These are phyloP conservation scores for Tangachromis dhanisi DNA, from an alignment of 2,113 vertebrate species.

Conservation along the genomic window DNA sequence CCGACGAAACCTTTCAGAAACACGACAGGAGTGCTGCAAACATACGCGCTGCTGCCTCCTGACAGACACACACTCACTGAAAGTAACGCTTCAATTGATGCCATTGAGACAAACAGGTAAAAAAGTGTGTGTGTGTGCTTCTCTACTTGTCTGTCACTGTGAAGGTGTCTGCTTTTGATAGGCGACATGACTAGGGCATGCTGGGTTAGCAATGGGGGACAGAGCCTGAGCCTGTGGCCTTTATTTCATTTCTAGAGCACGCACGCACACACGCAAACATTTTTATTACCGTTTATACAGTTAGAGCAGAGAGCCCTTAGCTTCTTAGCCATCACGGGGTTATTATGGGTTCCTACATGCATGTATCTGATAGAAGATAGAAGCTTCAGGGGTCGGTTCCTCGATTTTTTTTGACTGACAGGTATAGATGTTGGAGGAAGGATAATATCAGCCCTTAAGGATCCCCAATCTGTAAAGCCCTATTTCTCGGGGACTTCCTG, in stretches of 20 bases:
- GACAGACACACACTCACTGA: not conserved
- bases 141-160: conserved; percentile 22
- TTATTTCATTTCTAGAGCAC: conserved; percentile 22
- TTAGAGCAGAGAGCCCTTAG: not conserved
- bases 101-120: conserved; percentile 25
- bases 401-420: conserved; percentile 64
- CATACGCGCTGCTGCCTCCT: conserved; percentile 2
- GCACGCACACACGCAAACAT: not conserved
- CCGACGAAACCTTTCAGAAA: conserved; percentile 53
- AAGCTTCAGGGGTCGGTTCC: conserved; percentile 29
- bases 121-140: not conserved
- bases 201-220: conserved; percentile 53
- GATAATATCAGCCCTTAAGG: conserved; percentile 63
- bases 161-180: conserved; percentile 49
- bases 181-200: conserved; percentile 23
- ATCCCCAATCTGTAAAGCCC: conserved; percentile 55
- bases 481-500: conserved; percentile 58
- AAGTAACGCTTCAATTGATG: conserved; percentile 24
- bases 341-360: not conserved
- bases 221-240: conserved; percentile 36
- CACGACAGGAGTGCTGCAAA: conserved; percentile 51
- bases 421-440: conserved; percentile 52
- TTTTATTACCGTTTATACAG: not conserved
- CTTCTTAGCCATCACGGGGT: not conserved
- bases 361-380: not conserved